These are phyloP conservation scores for Eurystomus gularis DNA, from an alignment of 2,113 vertebrate species.

Conservation along the genomic window DNA sequence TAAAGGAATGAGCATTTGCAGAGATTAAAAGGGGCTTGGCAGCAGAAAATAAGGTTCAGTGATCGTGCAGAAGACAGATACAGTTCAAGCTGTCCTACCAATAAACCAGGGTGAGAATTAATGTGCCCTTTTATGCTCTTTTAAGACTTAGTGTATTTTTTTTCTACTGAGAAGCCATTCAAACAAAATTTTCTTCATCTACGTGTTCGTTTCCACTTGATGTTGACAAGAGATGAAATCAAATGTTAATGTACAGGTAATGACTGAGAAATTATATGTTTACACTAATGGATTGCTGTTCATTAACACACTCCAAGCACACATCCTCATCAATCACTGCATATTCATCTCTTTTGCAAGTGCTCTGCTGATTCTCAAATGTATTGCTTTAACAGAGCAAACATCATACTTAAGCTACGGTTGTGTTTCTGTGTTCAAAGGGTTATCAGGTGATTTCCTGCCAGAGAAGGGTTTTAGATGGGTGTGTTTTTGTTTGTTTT, in stretches of 20 bases:
- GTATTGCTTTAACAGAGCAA: neutral
- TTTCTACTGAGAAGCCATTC: neutral
- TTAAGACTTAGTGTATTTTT: neutral
- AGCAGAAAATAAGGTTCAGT: neutral
- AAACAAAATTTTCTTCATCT: neutral
- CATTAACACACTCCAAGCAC: neutral
- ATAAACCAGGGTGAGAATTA: neutral
- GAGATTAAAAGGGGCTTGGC: neutral
- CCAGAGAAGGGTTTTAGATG: neutral
- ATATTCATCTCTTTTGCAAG: neutral
- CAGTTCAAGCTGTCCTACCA: neutral
- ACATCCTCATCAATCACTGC: neutral
- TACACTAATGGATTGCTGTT: slow-evolving; percentile 4
- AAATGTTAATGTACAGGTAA: slow-evolving; percentile 7
- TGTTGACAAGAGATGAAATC: slow-evolving; percentile 2
- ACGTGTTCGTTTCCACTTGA: neutral
- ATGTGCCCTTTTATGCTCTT: neutral
- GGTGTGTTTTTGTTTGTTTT: neutral
- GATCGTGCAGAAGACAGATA: neutral
- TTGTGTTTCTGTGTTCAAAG: neutral
- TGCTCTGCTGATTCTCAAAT: neutral
- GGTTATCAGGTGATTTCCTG: neutral
- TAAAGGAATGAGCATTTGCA: neutral
- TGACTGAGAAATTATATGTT: slow-evolving; percentile 33
- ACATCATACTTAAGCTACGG: neutral